These are phyloP conservation scores for Aix galericulata DNA, from an alignment of 2,113 vertebrate genomes.

Conservation along the genomic window DNA sequence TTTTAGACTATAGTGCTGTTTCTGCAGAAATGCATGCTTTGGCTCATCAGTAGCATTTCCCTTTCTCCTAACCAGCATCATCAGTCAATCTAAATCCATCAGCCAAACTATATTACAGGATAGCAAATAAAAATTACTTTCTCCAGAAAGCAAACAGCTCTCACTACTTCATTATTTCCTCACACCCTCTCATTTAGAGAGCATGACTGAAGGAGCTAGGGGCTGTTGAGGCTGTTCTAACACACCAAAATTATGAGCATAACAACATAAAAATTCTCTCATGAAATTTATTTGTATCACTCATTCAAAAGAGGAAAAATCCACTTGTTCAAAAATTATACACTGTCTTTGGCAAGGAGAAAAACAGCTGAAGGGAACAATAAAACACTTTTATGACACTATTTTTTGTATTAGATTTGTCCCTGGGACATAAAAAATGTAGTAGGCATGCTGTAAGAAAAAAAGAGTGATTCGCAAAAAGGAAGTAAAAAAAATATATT, in stretches of 20 bases:
- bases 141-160: conserved; percentile 37
- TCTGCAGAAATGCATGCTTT: not conserved
- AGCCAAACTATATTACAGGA: not conserved
- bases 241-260: not conserved
- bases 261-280: conserved; percentile 35
- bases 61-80: not conserved
- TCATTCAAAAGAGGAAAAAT: conserved; percentile 10
- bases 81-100: not conserved
- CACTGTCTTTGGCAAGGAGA: conserved; percentile 26
- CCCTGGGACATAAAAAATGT: conserved; percentile 5
- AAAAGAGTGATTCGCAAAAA: conserved; percentile 3
- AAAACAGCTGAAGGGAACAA: conserved; percentile 39
- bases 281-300: conserved; percentile 28
- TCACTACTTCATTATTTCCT: conserved; percentile 19
- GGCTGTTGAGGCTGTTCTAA: not conserved
- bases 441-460: not conserved
- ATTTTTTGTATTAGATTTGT: conserved; percentile 27
- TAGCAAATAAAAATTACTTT: conserved; percentile 28
- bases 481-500: not conserved
- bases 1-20: not conserved
- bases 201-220: not conserved
- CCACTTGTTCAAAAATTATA: not conserved
- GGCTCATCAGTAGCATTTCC: not conserved
- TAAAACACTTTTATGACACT: conserved; percentile 29
- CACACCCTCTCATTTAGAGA: not conserved